Evolutionary conservation across 2,888 invertebrate species (phyloP).

Genomic region (Pollenia angustigena): DNA sequence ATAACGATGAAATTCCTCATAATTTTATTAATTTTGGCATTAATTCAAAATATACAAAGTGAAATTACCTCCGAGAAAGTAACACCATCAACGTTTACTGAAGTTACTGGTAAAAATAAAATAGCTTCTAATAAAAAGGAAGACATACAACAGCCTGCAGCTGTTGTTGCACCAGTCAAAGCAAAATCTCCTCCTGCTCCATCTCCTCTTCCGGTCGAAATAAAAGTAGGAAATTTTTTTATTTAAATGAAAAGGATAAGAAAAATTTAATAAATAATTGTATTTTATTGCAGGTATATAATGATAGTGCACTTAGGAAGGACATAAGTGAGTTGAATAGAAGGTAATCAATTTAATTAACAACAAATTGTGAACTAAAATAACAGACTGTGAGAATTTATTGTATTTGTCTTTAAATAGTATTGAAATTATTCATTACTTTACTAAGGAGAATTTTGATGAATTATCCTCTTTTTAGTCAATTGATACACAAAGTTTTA

Average conservation of each 20-base stretch:
- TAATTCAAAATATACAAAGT: constrained; percentile 30
- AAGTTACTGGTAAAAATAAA: constrained; percentile 40
- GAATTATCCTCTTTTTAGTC: too few relatives aligned
- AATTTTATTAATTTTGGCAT: constrained; percentile 37
- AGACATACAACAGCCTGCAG: constrained; percentile 23
- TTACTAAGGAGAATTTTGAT: too few relatives aligned
- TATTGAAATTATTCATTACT: too few relatives aligned
- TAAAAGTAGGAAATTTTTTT: constrained; percentile 19
- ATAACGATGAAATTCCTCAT: constrained; percentile 57
- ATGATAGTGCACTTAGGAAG: constrained; percentile 28
- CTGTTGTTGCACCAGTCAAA: not conserved
- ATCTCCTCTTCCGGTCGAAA: not conserved
- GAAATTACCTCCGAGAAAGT: constrained; percentile 17
- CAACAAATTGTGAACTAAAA: not conserved
- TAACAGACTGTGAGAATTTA: not conserved
- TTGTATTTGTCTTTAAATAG: too few relatives aligned
- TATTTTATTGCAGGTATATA: constrained; percentile 41
- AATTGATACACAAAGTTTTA: too few relatives aligned
- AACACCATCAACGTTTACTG: constrained; percentile 11
- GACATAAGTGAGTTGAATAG: constrained; percentile 35
- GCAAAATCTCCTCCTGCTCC: not conserved
- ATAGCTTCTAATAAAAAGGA: not conserved
- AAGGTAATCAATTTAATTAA: constrained; percentile 24
- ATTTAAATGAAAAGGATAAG: not conserved
- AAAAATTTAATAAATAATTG: not conserved